Evolutionary conservation across 1,140 invertebrate genomes (phyloP).

Genomic region (Chlorops oryzae): DNA sequence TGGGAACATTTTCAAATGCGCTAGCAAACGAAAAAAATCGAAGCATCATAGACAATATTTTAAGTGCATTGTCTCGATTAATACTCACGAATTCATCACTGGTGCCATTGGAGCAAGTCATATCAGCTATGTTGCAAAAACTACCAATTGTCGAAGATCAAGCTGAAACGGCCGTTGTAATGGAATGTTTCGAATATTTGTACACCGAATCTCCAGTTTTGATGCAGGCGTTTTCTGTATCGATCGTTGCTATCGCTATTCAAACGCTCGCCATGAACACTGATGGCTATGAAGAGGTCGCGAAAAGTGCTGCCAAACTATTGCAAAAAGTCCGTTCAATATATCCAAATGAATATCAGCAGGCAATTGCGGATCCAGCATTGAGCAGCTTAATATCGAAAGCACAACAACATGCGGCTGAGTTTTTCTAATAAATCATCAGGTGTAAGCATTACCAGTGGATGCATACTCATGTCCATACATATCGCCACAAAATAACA

Average conservation of each 20-base stretch:
- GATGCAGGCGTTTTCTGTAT: constrained; percentile 51
- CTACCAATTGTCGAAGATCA: constrained; percentile 70
- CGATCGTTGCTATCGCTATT: constrained; percentile 53
- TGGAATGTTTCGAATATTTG: constrained; percentile 59
- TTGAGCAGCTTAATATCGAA: too few relatives aligned
- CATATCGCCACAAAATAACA: too few relatives aligned
- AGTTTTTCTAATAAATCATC: too few relatives aligned
- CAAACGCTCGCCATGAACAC: constrained; percentile 53
- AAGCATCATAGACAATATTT: constrained; percentile 68
- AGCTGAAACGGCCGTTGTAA: constrained; percentile 66
- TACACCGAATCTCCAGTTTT: constrained; percentile 55
- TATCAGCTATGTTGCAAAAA: constrained; percentile 65
- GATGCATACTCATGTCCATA: too few relatives aligned
- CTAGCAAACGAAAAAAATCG: constrained; percentile 58
- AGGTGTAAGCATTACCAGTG: too few relatives aligned
- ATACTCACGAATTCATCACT: constrained; percentile 59
- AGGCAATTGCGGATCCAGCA: too few relatives aligned
- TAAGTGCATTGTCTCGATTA: constrained; percentile 68
- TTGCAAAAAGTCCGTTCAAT: constrained; percentile 52
- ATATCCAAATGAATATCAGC: constrained; percentile 55
- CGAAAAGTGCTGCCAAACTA: constrained; percentile 49
- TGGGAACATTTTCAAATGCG: constrained; percentile 60
- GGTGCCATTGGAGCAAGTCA: constrained; percentile 63
- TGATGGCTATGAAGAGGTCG: constrained; percentile 20
- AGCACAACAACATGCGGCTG: too few relatives aligned